Evolutionary conservation across 2,113 vertebrate genomes (phyloP), one percentile per base, ranked within the genome.

Genomic region (Apteryx owenii): DNA sequence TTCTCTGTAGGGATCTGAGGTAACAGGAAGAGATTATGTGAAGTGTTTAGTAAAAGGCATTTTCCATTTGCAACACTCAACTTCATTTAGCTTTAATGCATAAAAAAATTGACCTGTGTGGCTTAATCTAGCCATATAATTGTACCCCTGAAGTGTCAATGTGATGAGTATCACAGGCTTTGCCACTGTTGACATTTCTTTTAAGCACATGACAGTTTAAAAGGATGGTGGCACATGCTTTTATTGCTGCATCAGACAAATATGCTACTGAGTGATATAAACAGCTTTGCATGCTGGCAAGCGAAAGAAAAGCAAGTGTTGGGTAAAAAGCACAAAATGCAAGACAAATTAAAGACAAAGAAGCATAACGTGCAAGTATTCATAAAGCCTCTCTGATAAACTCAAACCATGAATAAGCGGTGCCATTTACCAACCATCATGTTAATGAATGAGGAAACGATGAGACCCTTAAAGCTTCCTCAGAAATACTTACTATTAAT

Each of bases 141-240:
- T 92, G 92, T 93, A 81, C 33, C 62, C 78, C 86, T 92, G 85
- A 97, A 95, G 95, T 89, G 90, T 73, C 89, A 95, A 15, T 69
- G 77, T 7, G 22, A 92, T 92, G 81, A 95, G 66, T 94, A 93
- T 73, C 80, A 48, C 48, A 72, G 88, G 81, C 90, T 95, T 90
- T 89, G 89, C 73, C 92, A 91, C 77, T 82, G 86, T 69, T 97
- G 96, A 96, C 94, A 96, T 95, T 96, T 95, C 90, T 95, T 96
- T 95, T 65, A 93, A 95, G 90, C 36, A 92, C 61, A 87, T 91
- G 97, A 93, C 94, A 97, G 92, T 77, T 92, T 91, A 90, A 96
- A 95, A 92, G 92, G 77, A 81, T 53, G 77, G 70, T 38, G 81
- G 73, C 0, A 0, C 68, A 88, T 92, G 87, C 85, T 95, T 92